Evolutionary conservation across 2,113 vertebrate species (phyloP).

Genomic region (Neolamprologus falcicula): DNA sequence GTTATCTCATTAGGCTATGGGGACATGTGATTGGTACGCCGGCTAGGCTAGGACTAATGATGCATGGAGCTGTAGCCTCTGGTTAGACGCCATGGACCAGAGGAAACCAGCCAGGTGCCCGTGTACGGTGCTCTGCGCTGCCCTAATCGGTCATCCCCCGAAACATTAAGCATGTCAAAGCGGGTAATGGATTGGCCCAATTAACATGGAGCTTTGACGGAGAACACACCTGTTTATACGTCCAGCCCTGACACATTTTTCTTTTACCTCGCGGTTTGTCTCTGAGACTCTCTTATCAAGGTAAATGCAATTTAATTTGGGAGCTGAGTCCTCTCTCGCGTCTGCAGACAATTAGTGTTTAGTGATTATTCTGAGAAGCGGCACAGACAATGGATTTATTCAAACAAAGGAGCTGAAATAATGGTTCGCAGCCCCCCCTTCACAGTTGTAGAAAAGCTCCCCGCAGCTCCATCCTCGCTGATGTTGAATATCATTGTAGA

Average conservation of each 20-base stretch:
- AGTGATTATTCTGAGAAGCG: conserved; percentile 27
- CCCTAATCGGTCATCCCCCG: conserved; percentile 50
- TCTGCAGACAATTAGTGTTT: conserved; percentile 11
- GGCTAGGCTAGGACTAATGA: conserved; percentile 45
- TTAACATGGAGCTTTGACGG: conserved; percentile 38
- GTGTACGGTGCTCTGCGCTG: neutral
- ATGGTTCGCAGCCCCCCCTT: neutral
- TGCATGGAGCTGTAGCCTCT: conserved; percentile 42
- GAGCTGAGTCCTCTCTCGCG: neutral
- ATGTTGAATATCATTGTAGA: neutral
- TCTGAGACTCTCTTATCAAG: conserved; percentile 23
- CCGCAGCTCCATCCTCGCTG: neutral
- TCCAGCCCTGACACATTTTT: conserved; percentile 5
- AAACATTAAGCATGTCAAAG: conserved; percentile 52
- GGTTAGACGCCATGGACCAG: conserved; percentile 47
- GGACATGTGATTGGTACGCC: conserved; percentile 48
- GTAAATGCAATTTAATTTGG: conserved; percentile 37
- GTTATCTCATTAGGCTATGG: conserved; percentile 31
- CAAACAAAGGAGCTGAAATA: conserved; percentile 35
- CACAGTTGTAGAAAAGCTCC: neutral
- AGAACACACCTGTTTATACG: conserved; percentile 42
- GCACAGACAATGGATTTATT: neutral
- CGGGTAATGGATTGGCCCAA: conserved; percentile 47
- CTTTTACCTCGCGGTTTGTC: neutral
- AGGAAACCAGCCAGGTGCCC: conserved; percentile 10